phyloP scores from a whole-genome alignment of 2,113 vertebrate species.

The Lepus timidus region DNA sequence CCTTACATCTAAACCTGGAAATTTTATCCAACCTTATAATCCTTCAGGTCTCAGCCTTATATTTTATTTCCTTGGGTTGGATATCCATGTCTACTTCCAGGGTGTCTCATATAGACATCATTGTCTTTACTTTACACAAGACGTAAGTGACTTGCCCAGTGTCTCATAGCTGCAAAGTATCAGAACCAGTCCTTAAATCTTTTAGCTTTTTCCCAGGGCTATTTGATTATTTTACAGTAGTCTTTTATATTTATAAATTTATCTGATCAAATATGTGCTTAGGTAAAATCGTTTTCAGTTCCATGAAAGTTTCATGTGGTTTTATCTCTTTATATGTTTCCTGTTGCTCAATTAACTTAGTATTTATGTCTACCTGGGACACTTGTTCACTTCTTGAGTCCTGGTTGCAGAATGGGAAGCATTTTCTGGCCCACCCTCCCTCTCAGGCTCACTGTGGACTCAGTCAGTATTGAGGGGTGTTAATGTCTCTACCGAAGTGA shows the following conservation, averaged over 20 bases:
- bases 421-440: not conserved
- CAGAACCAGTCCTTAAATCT: not conserved
- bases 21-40: not conserved
- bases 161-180: not conserved
- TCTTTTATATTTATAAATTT: not conserved
- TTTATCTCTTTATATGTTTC: not conserved
- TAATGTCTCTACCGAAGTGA: not conserved
- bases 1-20: not conserved
- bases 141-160: not conserved
- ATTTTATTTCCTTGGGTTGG: not conserved
- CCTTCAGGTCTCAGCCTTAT: not conserved
- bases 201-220: not conserved
- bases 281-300: not conserved
- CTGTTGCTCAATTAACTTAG: not conserved
- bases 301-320: not conserved
- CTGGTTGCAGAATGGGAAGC: not conserved
- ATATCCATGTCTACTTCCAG: not conserved
- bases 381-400: not conserved
- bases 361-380: not conserved
- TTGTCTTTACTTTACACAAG: not conserved
- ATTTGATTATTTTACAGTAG: not conserved
- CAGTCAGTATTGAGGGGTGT: not conserved
- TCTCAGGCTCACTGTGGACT: not conserved
- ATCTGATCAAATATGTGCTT: not conserved
- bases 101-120: not conserved